A percentile compares a stretch with the other conserved stretches of the same genome.
Evolutionary conservation across 1,140 invertebrate genomes (phyloP).

Genomic region (Pararge aegeria): DNA sequence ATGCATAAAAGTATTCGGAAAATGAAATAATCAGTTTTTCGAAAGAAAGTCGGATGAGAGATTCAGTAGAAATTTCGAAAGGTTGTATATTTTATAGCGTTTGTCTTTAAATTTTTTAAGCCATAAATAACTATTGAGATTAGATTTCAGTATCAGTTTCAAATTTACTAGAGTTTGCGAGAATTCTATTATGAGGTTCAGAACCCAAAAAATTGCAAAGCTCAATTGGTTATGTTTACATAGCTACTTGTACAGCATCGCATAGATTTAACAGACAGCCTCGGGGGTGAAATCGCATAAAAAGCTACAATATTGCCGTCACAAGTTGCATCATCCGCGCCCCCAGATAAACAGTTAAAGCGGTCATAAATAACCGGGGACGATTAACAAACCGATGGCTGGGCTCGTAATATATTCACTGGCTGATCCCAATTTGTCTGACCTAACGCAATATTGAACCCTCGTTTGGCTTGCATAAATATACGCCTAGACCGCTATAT

Average conservation of each 20-base stretch:
- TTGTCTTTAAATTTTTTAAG: too few species aligned
- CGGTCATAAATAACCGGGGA: slow-evolving; percentile 68
- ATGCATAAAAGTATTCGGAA: too few species aligned
- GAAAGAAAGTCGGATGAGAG: too few species aligned
- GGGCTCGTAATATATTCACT: slow-evolving; percentile 74
- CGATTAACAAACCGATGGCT: slow-evolving; percentile 74
- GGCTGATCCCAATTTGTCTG: slow-evolving; percentile 75
- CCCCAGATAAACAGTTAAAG: slow-evolving; percentile 64
- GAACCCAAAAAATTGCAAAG: not conserved
- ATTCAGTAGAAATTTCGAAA: too few species aligned
- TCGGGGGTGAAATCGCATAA: not conserved
- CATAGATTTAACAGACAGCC: not conserved
- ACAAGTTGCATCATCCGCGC: slow-evolving; percentile 24
- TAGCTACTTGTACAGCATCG: not conserved
- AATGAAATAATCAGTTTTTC: too few species aligned
- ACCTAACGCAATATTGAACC: slow-evolving; percentile 69
- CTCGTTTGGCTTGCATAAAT: slow-evolving; percentile 43
- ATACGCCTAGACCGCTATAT: slow-evolving; percentile 3
- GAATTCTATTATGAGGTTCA: too few species aligned
- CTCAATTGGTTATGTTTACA: not conserved
- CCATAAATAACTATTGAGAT: too few species aligned
- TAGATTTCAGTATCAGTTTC: too few species aligned
- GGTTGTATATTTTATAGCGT: too few species aligned
- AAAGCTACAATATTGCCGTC: slow-evolving; percentile 16
- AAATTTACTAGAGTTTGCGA: too few species aligned